Conservation (phyloP, 2,888 invertebrate species). For the Hylaea fasciaria region DNA sequence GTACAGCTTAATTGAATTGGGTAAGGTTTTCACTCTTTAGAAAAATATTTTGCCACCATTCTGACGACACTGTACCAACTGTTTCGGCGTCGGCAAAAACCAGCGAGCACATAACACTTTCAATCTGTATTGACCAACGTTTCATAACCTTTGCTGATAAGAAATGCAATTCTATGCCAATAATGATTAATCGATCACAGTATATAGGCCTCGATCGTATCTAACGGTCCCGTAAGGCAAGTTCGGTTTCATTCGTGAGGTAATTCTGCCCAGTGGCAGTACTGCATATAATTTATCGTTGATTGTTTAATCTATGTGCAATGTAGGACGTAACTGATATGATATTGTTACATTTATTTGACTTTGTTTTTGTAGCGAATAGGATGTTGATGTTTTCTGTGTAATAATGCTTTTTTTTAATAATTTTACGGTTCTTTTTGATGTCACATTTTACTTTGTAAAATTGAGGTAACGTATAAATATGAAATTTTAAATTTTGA, state of each 20-base stretch:
- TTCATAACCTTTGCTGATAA: slow-evolving; percentile 16
- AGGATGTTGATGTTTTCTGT: background rate
- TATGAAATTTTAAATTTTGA: no score
- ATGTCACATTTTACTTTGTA: no score
- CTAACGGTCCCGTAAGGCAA: slow-evolving; percentile 19
- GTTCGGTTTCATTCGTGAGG: slow-evolving; percentile 29
- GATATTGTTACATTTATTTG: slow-evolving; percentile 9
- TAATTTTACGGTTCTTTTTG: no score
- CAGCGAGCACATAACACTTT: background rate
- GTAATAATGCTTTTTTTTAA: no score
- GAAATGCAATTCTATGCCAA: slow-evolving; percentile 24
- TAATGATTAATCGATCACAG: slow-evolving; percentile 23
- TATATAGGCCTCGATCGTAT: slow-evolving; percentile 6
- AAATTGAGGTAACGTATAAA: no score
- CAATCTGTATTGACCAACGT: slow-evolving; percentile 11
- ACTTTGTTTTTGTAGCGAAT: background rate
- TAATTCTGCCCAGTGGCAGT: slow-evolving; percentile 23
- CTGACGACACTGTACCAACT: background rate
- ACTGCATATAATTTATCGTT: slow-evolving; percentile 25
- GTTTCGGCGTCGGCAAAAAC: background rate
- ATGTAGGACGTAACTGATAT: slow-evolving; percentile 25
- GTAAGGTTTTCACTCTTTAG: no score
- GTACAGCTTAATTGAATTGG: no score
- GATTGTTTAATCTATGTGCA: slow-evolving; percentile 30
- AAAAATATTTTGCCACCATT: background rate